Conservation (phyloP, 1,140 invertebrate genomes). For the Listronotus bonariensis region DNA sequence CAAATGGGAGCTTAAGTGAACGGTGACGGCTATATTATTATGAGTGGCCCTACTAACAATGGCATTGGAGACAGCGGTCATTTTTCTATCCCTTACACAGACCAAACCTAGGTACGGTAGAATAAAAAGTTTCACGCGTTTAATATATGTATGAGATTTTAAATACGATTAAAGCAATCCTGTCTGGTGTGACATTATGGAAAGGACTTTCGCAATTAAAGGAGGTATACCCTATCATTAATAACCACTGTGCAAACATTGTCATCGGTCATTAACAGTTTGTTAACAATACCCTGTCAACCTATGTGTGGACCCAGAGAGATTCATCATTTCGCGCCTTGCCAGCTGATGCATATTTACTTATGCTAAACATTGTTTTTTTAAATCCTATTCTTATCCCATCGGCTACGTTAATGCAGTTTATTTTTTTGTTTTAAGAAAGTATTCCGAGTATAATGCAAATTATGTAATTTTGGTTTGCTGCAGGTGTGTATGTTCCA, state of each 20-base stretch:
- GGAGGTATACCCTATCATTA: constrained; percentile 40
- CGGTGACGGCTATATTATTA: constrained; percentile 33
- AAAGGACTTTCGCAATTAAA: constrained; percentile 35
- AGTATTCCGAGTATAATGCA: too few species aligned
- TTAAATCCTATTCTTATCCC: constrained; percentile 6
- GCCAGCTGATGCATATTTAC: constrained; percentile 40
- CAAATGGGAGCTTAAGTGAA: constrained; percentile 33
- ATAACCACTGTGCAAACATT: constrained; percentile 43
- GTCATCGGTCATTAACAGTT: constrained; percentile 45
- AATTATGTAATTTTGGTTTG: too few species aligned
- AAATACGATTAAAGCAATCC: constrained; percentile 25
- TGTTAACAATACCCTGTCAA: constrained; percentile 42
- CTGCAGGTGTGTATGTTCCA: too few species aligned
- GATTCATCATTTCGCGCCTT: constrained; percentile 37
- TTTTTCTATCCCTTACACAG: constrained; percentile 32
- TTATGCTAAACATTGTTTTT: constrained; percentile 27
- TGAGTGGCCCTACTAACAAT: constrained; percentile 26
- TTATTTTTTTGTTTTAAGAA: background rate
- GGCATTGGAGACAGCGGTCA: constrained; percentile 23
- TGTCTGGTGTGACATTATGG: constrained; percentile 28
- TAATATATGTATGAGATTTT: constrained; percentile 30
- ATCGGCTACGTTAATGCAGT: constrained; percentile 9
- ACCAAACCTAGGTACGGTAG: constrained; percentile 7
- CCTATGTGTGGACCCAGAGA: constrained; percentile 30
- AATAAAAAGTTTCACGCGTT: constrained; percentile 13